phyloP scores from a whole-genome alignment of 1,140 invertebrate genomes.

The Lutraria rhynchaena region DNA sequence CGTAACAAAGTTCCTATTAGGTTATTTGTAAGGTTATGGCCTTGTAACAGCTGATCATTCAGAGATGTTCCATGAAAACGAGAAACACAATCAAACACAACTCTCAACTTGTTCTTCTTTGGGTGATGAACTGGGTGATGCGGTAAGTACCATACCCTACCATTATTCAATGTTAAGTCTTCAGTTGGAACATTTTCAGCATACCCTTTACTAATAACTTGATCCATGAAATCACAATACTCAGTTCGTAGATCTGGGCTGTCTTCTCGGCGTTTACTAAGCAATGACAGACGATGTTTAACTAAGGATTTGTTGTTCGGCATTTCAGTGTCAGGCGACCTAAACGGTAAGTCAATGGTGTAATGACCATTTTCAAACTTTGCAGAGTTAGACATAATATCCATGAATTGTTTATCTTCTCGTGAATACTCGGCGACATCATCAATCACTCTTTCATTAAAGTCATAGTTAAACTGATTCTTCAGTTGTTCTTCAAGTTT shows the following conservation, averaged over 20 bases:
- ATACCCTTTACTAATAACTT: constrained; percentile 32
- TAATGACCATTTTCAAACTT: constrained; percentile 2
- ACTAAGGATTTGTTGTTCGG: constrained; percentile 46
- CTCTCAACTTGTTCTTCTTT: constrained; percentile 58
- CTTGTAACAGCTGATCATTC: constrained; percentile 63
- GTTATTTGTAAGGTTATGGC: constrained; percentile 65
- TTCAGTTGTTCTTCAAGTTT: not conserved
- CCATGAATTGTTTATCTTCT: constrained; percentile 14
- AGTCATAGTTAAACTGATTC: no score
- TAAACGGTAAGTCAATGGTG: constrained; percentile 11
- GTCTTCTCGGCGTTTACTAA: constrained; percentile 4
- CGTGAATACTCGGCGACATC: not conserved
- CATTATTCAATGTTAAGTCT: not conserved
- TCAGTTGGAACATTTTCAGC: constrained; percentile 32
- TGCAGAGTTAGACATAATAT: not conserved
- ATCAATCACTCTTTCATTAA: not conserved
- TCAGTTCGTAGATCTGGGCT: constrained; percentile 6
- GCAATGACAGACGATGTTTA: not conserved
- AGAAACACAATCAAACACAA: constrained; percentile 67
- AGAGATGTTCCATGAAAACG: constrained; percentile 36
- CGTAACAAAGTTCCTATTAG: constrained; percentile 52
- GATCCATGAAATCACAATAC: constrained; percentile 26
- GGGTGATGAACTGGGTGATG: constrained; percentile 61
- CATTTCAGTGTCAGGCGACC: not conserved
- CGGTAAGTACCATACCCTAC: constrained; percentile 64